Base-by-base conservation (phyloP, 2,888 invertebrate genomes). In the Hoplodrina blanda region DNA sequence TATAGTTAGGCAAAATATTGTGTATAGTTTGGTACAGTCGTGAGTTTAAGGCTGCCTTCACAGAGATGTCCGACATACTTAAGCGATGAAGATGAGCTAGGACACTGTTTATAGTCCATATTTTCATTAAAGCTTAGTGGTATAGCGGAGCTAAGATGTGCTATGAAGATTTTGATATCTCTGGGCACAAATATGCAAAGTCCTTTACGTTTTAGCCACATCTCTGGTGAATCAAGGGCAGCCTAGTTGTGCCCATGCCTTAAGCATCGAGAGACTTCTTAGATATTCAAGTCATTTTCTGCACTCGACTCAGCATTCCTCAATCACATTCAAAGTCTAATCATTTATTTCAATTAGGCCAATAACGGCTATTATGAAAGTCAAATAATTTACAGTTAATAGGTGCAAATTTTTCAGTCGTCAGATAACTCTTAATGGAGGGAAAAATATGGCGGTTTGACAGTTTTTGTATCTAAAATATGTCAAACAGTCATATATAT, bases 1-100 rank as follows among this genome's bases (percentile, higher is more conserved):
- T 50, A 5, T 52, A 65, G n/a, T 50, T 56, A 55, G 15, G 33
- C 63, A 66, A 20, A 33, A 60, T 64, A 20, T 67, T 19, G 41
- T 50, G 25, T 49, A 53, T 65, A 53, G 41, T 49, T 66, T 65
- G 8, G 20, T 49, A 13, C 50, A 30, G 44, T 52, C 15, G 19
- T 33, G 44, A 62, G 41, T 1, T 41, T 46, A 11, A 15, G 46
- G 17, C 46, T 46, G 46, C 46, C 17, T 46, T 46, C 17, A 17
- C 46, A 46, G 17, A 46, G 46, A 46, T 46, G 46, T 17, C 17
- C 46, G 46, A 44, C 8, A 15, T 15, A 37, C 11, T 13, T 41
- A 4, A 46, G 46, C 17, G 46, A 2, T 46, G 46, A 46, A 17
- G 46, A 17, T 17, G 3, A 15, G 46, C 46, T 46, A 15, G 17